phyloP scores from a whole-genome alignment of 2,888 invertebrate species.

The Parelbella ahira region DNA sequence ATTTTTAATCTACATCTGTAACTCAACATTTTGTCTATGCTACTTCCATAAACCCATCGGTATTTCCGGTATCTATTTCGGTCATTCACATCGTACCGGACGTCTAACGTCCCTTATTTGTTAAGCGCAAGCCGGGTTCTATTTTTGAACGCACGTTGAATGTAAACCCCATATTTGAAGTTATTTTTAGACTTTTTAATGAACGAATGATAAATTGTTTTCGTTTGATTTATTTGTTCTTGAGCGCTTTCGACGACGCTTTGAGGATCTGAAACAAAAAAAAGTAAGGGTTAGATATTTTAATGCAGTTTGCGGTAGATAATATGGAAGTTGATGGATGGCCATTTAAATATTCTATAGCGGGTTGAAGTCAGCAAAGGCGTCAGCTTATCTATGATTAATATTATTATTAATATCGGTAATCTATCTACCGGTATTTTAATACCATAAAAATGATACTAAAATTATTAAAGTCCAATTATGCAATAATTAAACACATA shows the following conservation, averaged over 20 bases:
- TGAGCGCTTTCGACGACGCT: conserved; percentile 38
- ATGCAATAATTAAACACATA: no score
- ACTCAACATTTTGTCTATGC: conserved; percentile 46
- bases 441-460: no score
- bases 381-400: no score
- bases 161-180: conserved; percentile 54
- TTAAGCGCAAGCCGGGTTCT: conserved; percentile 36
- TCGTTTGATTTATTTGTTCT: conserved; percentile 12
- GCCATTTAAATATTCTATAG: no score
- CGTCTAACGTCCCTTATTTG: conserved; percentile 52
- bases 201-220: conserved; percentile 12
- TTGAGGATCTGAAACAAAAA: conserved; percentile 57
- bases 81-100: conserved; percentile 58
- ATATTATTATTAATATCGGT: no score
- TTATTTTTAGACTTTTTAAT: conserved; percentile 39
- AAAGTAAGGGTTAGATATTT: no score
- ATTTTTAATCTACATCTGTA: conserved; percentile 40
- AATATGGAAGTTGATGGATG: no score
- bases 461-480: no score
- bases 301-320: no score
- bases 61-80: conserved; percentile 34
- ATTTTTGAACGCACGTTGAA: conserved; percentile 36
- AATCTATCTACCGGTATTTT: no score
- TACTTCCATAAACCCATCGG: conserved; percentile 29
- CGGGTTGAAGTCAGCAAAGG: no score